These are phyloP conservation scores for Gallinago paraguaiae DNA, from an alignment of 2,113 vertebrate species.

Conservation along the genomic window DNA sequence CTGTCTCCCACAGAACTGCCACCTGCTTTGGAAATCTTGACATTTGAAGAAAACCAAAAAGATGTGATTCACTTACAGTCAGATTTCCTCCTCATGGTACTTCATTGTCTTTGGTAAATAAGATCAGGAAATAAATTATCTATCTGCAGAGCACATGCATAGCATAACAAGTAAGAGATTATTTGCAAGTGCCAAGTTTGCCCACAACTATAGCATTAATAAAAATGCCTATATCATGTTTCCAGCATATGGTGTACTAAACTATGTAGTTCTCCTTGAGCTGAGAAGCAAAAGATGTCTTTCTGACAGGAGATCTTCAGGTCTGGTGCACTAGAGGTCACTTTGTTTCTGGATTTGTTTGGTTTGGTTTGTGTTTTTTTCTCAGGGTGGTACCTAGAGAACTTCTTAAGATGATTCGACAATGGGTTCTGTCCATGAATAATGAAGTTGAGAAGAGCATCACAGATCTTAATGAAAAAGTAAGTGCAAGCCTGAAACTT, in stretches of 20 bases:
- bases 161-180: neutral
- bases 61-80: neutral
- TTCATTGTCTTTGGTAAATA: neutral
- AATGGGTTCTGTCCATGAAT: constrained; percentile 48
- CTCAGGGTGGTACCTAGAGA: neutral
- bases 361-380: neutral
- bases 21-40: constrained; percentile 18
- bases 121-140: neutral
- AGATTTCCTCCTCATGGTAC: neutral
- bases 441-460: constrained; percentile 52
- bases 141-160: neutral
- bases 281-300: neutral
- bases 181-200: neutral
- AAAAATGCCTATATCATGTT: neutral
- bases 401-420: constrained; percentile 60
- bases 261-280: neutral
- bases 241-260: neutral
- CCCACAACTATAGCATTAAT: neutral
- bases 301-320: neutral
- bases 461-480: constrained; percentile 43
- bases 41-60: neutral
- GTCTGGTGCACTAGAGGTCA: neutral
- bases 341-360: neutral
- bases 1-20: neutral
- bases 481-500: constrained; percentile 18